Evolutionary conservation across 1,140 invertebrate species (phyloP).

Genomic region (Propsilocerus akamusi): DNA sequence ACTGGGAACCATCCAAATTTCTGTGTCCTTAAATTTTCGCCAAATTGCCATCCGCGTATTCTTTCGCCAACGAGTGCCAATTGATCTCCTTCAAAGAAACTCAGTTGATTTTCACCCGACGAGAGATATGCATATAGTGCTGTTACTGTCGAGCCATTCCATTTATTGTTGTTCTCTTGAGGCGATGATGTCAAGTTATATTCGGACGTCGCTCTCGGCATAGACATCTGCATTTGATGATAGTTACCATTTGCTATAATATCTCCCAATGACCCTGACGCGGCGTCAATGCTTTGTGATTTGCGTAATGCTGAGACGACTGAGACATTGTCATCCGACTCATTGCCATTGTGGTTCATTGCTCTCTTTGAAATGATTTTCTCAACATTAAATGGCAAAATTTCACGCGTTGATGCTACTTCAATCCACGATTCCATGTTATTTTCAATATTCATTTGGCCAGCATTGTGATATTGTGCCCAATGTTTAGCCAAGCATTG

Average conservation of each 20-base stretch:
- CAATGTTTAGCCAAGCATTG: conserved; percentile 74
- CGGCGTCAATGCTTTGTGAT: conserved; percentile 73
- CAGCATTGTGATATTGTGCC: conserved; percentile 67
- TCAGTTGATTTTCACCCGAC: conserved; percentile 79
- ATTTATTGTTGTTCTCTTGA: conserved; percentile 8
- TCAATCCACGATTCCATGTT: conserved; percentile 78
- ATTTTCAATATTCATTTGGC: conserved; percentile 52
- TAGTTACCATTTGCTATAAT: conserved; percentile 32
- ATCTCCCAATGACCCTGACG: conserved; percentile 49
- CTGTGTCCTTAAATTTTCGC: conserved; percentile 76
- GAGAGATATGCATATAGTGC: conserved; percentile 80
- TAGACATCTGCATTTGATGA: conserved; percentile 27
- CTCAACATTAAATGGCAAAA: conserved; percentile 59
- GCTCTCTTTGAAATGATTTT: conserved; percentile 59
- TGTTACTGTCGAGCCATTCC: conserved; percentile 35
- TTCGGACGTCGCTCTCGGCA: conserved; percentile 70
- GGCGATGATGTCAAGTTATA: conserved; percentile 58
- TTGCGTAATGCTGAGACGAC: conserved; percentile 58
- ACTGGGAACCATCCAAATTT: conserved; percentile 86
- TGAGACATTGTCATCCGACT: too few relatives aligned
- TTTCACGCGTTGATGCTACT: conserved; percentile 66
- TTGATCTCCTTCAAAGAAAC: conserved; percentile 78
- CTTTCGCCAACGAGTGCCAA: conserved; percentile 75
- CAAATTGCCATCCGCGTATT: conserved; percentile 90
- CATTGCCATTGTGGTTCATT: conserved; percentile 27